A percentile compares a stretch with the other conserved stretches of the same genome.
Evolutionary conservation across 2,797 vertebrate species (phyloP).

Genomic region (Lacerta viridis): DNA sequence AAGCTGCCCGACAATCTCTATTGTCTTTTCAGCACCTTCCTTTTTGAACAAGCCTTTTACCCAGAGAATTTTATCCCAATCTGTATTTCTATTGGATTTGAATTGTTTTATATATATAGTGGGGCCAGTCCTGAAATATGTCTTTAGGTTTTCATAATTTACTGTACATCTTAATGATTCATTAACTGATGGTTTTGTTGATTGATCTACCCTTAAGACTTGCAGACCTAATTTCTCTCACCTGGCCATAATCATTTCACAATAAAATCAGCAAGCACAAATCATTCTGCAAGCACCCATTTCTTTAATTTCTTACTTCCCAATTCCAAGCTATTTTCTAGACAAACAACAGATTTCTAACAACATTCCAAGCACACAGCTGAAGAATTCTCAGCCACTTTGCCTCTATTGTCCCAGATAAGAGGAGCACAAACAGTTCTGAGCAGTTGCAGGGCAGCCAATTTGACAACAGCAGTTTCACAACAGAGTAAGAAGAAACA

Average conservation of each 20-base stretch:
- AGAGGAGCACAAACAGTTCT: conserved; percentile 1
- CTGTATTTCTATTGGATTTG: too few relatives aligned
- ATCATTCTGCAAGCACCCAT: neutral
- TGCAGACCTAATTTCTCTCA: neutral
- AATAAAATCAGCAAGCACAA: neutral
- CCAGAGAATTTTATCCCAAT: too few relatives aligned
- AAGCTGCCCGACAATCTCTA: too few relatives aligned
- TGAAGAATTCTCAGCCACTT: neutral
- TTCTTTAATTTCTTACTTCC: neutral
- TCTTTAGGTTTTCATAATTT: neutral
- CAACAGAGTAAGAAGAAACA: neutral
- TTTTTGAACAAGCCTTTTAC: too few relatives aligned
- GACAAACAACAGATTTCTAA: neutral
- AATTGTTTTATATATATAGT: neutral
- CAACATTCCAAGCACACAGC: neutral
- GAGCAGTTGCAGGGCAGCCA: neutral
- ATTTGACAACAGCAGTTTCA: conserved; percentile 9
- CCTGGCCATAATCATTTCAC: neutral
- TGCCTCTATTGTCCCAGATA: conserved; percentile 12
- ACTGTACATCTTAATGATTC: neutral
- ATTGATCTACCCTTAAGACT: neutral
- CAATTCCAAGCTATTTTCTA: neutral
- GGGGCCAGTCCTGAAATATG: neutral
- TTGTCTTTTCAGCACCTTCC: too few relatives aligned
- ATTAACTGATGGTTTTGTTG: neutral